Conservation (phyloP, 1,140 invertebrate genomes). For the Lepidurus apus region DNA sequence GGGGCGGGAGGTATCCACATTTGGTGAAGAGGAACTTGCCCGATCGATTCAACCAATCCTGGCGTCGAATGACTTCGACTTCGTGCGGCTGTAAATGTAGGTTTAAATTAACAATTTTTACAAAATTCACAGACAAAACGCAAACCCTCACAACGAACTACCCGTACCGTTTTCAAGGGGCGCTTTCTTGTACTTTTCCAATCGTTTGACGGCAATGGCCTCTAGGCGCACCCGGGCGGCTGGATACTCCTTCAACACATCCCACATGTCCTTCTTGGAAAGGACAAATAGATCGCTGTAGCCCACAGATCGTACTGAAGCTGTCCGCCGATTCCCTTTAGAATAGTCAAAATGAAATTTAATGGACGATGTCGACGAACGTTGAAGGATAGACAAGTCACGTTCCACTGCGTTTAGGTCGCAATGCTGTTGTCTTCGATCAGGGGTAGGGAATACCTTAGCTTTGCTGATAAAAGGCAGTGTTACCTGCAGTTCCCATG, state of each 20-base stretch:
- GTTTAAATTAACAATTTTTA: not conserved
- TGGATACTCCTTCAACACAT: conserved; percentile 97
- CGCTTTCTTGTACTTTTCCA: conserved; percentile 92
- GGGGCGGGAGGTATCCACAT: conserved; percentile 69
- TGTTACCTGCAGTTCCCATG: conserved; percentile 95
- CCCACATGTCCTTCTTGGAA: conserved; percentile 99
- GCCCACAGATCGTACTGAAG: conserved; percentile 91
- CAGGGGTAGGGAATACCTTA: too few species aligned
- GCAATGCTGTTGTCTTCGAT: not conserved
- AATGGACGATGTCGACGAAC: conserved; percentile 2
- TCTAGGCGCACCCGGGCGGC: conserved; percentile 92
- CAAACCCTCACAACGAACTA: not conserved
- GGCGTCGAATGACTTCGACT: conserved; percentile 90
- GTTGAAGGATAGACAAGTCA: not conserved
- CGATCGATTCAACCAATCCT: conserved; percentile 84
- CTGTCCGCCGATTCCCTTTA: conserved; percentile 90
- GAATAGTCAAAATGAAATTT: not conserved
- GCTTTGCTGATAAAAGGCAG: not conserved
- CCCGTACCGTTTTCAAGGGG: conserved; percentile 78
- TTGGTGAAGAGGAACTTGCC: conserved; percentile 79
- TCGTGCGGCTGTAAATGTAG: conserved; percentile 66
- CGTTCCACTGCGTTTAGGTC: not conserved
- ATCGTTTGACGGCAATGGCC: conserved; percentile 91
- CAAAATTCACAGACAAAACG: not conserved
- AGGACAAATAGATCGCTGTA: conserved; percentile 98